Evolutionary conservation across 2,888 invertebrate species (phyloP).

Genomic region (Eugnorisma glareosa): DNA sequence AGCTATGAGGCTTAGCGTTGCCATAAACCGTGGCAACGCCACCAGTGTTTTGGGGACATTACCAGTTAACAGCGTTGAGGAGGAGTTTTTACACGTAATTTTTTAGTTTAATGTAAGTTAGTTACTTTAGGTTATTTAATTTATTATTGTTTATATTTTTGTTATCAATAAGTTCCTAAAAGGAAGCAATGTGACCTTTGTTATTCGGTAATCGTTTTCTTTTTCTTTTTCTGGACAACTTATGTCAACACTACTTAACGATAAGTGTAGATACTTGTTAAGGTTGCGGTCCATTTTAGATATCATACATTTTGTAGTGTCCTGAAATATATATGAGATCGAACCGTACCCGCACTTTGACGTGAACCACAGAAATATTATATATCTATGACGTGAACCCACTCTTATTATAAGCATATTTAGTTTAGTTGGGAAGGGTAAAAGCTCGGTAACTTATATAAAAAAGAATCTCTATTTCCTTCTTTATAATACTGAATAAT

Average conservation of each 20-base stretch:
- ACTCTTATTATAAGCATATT: constrained; percentile 18
- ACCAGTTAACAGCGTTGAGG: too few species aligned
- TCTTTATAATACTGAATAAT: constrained; percentile 4
- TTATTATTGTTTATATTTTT: too few species aligned
- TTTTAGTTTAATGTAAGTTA: too few species aligned
- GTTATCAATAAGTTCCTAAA: too few species aligned
- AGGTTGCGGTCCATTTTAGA: constrained; percentile 21
- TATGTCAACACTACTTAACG: constrained; percentile 18
- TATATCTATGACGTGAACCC: constrained; percentile 13
- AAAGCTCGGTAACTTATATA: constrained; percentile 15
- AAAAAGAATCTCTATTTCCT: constrained; percentile 18
- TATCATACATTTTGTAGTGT: constrained; percentile 25
- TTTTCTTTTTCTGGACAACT: constrained; percentile 2
- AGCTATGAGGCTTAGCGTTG: too few species aligned
- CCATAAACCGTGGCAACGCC: too few species aligned
- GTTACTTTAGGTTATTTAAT: too few species aligned
- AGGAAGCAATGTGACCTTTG: constrained; percentile 7
- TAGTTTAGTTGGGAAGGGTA: constrained; percentile 10
- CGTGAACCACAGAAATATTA: too few species aligned
- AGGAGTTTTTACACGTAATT: too few species aligned
- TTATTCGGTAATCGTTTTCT: constrained; percentile 1
- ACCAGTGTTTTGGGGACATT: too few species aligned
- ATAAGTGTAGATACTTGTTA: constrained; percentile 34
- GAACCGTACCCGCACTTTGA: constrained; percentile 19
- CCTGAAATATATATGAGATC: constrained; percentile 40